Evolutionary conservation across 2,113 vertebrate genomes (phyloP).

Genomic region (Semnornis frantzii): DNA sequence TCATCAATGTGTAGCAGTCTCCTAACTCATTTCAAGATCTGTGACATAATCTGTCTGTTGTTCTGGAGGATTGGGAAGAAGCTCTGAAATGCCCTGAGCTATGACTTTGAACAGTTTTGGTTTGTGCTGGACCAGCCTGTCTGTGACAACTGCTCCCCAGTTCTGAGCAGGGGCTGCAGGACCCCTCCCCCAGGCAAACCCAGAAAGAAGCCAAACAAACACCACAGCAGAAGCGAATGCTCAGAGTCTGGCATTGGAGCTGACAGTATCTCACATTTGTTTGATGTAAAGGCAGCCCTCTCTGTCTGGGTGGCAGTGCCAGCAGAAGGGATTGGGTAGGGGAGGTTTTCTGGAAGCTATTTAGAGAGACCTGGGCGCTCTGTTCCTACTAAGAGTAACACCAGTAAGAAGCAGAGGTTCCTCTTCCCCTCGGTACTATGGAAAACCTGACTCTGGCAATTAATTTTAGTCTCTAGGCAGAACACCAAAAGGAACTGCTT

Average conservation of each 20-base stretch:
- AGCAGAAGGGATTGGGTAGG: fast-evolving
- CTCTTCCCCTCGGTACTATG: background rate
- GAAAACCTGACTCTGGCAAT: background rate
- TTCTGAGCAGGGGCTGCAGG: fast-evolving
- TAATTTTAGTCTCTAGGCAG: background rate
- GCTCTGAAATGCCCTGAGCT: background rate
- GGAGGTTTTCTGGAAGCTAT: background rate
- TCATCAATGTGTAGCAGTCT: background rate
- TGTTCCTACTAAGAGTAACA: background rate
- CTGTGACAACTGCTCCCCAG: fast-evolving
- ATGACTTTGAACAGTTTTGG: background rate
- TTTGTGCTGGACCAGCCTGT: background rate
- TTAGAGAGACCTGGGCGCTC: background rate
- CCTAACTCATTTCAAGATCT: background rate
- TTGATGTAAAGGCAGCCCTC: fast-evolving
- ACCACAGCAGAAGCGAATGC: background rate
- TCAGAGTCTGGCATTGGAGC: background rate
- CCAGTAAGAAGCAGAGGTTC: background rate
- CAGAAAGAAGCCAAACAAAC: background rate
- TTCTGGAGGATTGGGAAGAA: background rate
- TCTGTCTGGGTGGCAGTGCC: background rate
- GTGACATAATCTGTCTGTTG: background rate
- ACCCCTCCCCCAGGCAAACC: fast-evolving
- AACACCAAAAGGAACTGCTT: background rate
- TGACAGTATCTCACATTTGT: background rate